A percentile compares a stretch with the other conserved stretches of the same genome.
These are phyloP conservation scores for Macrotus californicus DNA, from an alignment of 2,113 vertebrate species.

Conservation along the genomic window DNA sequence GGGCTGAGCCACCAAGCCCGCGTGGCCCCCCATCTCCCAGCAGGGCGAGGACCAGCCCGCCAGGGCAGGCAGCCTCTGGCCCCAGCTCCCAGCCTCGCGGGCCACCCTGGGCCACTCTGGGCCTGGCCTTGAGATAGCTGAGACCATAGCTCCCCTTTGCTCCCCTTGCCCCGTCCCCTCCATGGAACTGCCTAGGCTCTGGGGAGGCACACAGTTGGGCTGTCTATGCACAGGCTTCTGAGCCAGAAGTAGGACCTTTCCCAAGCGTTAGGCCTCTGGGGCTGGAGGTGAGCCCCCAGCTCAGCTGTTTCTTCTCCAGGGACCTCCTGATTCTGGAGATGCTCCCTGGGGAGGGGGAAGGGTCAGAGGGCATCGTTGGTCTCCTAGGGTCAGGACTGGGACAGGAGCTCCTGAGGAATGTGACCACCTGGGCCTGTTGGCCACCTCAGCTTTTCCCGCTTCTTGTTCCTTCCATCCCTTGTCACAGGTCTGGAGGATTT, in stretches of 20 bases:
- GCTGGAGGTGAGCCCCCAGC: not conserved
- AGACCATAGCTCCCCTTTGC: not conserved
- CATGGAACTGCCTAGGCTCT: not conserved
- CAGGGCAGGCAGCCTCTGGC: not conserved
- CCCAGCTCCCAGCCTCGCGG: not conserved
- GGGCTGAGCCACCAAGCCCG: constrained; percentile 78
- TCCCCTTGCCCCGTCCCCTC: not conserved
- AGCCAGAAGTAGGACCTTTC: not conserved
- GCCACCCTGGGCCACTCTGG: not conserved
- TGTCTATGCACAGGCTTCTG: not conserved
- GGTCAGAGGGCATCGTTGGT: not conserved
- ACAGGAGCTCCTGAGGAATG: not conserved
- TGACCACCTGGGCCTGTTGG: not conserved
- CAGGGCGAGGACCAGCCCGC: not conserved
- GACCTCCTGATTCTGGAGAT: not conserved
- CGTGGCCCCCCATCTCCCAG: not conserved
- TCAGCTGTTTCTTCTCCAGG: not conserved
- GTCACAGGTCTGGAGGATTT: constrained; percentile 60
- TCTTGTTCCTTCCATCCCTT: not conserved
- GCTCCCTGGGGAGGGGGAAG: not conserved
- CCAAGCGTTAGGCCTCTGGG: not conserved
- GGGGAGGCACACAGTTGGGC: not conserved
- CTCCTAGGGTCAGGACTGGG: not conserved
- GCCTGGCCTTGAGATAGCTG: not conserved
- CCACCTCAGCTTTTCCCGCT: not conserved